Base-by-base conservation (phyloP, 2,888 invertebrate genomes). In the Drosophila tripunctata region DNA sequence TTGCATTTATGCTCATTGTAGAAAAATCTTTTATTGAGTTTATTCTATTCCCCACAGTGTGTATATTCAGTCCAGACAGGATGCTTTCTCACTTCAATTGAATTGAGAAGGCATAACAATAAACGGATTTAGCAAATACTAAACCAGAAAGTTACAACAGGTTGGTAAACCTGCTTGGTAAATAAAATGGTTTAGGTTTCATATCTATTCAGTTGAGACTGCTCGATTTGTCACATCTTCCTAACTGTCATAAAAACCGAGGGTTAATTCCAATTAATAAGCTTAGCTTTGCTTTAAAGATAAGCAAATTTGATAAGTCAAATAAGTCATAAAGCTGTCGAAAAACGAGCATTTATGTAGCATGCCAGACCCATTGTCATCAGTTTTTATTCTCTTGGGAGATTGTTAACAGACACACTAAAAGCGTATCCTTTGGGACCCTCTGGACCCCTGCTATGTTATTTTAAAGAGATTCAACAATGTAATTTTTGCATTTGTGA, bases 351-450 rank as follows among this genome's bases (percentile, higher is more conserved):
- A 41, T 15, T 6, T 24, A 48, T 44, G 30, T 17, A 41, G 27
- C 27, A 40, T 19, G n/a, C 36, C 35, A 71, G 47, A 44, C 43
- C 14, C 66, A 48, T 58, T 71, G 66, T 78, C 65, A 68, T 38
- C 21, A 22, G 21, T 31, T 22, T 41, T 17, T 41, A 57, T 60
- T 48, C 63, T 43, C 44, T 7, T 43, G 48, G 75, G 64, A 44
- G 36, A 54, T 52, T 61, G 51, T 15, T 22, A 48, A 31, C 27
- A 51, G 36, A 12, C 14, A 12, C 7, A 17, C 7, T 14, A 22
- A 50, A 22, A 33, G 43, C 27, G n/a, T 56, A 33, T 19, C 47
- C 40, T 21, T 58, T 17, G 58, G 69, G 69, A 67, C 67, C 12
- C 36, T 36, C 27, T 56, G 10, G 45, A 4, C 50, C 10, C 1